Evolutionary conservation across 2,797 vertebrate genomes (phyloP).

Genomic region (Tokudaia muenninki): DNA sequence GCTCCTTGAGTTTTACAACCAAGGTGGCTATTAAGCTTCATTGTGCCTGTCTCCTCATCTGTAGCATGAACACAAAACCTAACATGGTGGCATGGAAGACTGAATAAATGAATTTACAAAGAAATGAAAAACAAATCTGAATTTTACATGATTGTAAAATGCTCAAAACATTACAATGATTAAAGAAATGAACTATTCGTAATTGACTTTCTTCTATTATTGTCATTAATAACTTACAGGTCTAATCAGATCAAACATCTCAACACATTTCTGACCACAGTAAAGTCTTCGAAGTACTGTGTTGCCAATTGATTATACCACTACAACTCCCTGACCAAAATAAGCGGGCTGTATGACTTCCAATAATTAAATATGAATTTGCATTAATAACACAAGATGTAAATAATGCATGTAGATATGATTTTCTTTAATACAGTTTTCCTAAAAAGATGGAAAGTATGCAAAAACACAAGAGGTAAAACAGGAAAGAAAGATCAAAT

Average conservation of each 20-base stretch:
- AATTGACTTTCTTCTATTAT: not conserved
- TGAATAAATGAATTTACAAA: not conserved
- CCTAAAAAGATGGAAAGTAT: slow-evolving; percentile 30
- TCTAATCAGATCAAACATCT: not conserved
- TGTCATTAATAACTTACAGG: not conserved
- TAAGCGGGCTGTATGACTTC: not conserved
- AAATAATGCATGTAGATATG: slow-evolving; percentile 16
- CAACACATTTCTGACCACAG: not conserved
- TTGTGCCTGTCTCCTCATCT: not conserved
- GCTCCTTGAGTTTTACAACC: slow-evolving; percentile 18
- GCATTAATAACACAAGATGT: slow-evolving; percentile 40
- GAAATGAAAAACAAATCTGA: not conserved
- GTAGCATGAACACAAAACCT: not conserved
- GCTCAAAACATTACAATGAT: not conserved
- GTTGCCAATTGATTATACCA: not conserved
- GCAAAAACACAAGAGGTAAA: slow-evolving; percentile 36
- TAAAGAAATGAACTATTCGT: not conserved
- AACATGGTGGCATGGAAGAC: not conserved
- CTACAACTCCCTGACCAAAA: not conserved
- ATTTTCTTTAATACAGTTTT: not conserved
- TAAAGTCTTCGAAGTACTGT: not conserved
- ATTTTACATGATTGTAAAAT: slow-evolving; percentile 20
- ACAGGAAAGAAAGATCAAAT: slow-evolving; percentile 33
- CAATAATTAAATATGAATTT: slow-evolving; percentile 48
- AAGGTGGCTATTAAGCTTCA: not conserved